Evolutionary conservation across 1,140 invertebrate genomes (phyloP), one percentile per base, ranked within the genome.

Genomic region (Drosophila virilis): DNA sequence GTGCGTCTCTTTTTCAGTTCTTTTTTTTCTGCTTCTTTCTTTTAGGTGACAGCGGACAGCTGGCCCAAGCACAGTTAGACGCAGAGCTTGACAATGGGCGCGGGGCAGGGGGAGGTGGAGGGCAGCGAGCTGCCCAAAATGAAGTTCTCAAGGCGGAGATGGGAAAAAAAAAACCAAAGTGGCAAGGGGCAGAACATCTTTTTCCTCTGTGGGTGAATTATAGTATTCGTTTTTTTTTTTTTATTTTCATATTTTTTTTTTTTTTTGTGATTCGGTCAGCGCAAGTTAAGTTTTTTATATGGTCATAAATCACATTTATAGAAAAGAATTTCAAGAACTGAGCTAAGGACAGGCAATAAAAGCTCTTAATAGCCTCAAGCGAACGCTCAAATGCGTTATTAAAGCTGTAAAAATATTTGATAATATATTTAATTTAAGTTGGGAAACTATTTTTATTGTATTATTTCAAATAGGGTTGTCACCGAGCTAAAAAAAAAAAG

Each of bases 1-100:
- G 78, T 79, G 79, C 83, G 72, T 84, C 78, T 66, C 54, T 58
- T 32, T 76, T 78, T 72, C 60, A 28, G 22, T 54, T 40, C n/a
- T 17, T 38, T 40, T 54, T 17, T 17, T 17, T 17, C 10, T 28
- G 8, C 45, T 33, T 38, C 1, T 52, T 37, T 62, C 42, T 74
- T 60, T 28, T 52, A n/a, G 51, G 22, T 72, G 82, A 86, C 83
- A 79, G 78, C 50, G 72, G 83, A 89, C 83, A 86, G 76, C 79
- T 86, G 83, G 74, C 78, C 22, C 70, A 48, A 55, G 50, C 13
- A 46, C 80, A 61, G 75, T 83, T 71, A 65, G 58, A 78, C 13
- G 51, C 51, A 37, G 9, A 37, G 33, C 51, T 50, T 50, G 28
- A 50, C 48, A 50, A 4, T n/a, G 33, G 74, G 22, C 7, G 37